Evolutionary conservation across 1,140 invertebrate genomes (phyloP), one percentile per base, ranked within the genome.

Genomic region (Galleria mellonella): DNA sequence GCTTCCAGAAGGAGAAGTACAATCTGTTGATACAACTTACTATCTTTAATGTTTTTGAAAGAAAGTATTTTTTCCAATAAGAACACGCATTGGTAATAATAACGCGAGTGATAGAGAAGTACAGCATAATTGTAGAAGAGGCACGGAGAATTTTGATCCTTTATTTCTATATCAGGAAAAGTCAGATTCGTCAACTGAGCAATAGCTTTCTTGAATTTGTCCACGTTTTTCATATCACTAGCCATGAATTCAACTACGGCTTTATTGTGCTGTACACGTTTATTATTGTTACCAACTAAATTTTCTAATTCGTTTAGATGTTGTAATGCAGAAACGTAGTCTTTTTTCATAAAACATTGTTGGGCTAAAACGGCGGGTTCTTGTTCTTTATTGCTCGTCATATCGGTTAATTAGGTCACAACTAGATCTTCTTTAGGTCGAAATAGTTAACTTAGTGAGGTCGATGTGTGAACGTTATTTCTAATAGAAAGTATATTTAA

Each of bases 81-180:
- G 12, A 90, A 87, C 9, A 94, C 75, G 4, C 95, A 92, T 43
- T 91, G 88, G 33, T 90, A 90, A 71, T 94, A 94, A 69, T 97
- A 93, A 45, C 90, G 89, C 0, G 92, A 89, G 61, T 96, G 94
- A 74, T 93, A 97, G 2, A 95, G 87, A 7, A 96, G 64, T 0
- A 97, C 90, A 1, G 95, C 94, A 65, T 95, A 93, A 74, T 96
- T 97, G 70, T 94, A 97, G 36, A 90, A 88, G 11, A 90, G 79
- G 62, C 92, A 84, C 0, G 87, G 71, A 2, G 60, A 55, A 15
- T 41, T 67, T 4, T 89, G 73, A 35, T 91, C 77, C 42, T 89
- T 74, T 11, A 69, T 57, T 15, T 85, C 78, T n/a, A 83, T 69
- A 27, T 79, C 74, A 11, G 72, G 76, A 54, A 76, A 85, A 66